A percentile compares a stretch with the other conserved stretches of the same genome.
Conservation (phyloP, 2,113 vertebrate species). For the Rhinopomastus cyanomelas region DNA sequence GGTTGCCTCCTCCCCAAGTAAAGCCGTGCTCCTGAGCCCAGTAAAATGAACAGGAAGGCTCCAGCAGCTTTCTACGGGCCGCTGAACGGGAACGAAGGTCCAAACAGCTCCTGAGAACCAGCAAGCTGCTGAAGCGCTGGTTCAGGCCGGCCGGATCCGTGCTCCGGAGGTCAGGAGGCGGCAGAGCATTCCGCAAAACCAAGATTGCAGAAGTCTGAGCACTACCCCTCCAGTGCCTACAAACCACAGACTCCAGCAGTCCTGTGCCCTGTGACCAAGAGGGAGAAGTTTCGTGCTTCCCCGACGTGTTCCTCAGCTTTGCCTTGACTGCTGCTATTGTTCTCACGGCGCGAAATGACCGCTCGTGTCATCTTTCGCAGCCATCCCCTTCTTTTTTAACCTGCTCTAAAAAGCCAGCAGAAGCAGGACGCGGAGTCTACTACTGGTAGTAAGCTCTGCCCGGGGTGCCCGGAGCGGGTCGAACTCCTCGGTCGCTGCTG, state of each 20-base stretch:
- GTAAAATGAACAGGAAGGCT: background rate
- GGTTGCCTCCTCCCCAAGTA: background rate
- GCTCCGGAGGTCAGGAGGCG: constrained; percentile 30
- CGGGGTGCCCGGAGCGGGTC: background rate
- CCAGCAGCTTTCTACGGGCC: background rate
- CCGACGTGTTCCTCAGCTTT: background rate
- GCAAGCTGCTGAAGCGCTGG: background rate
- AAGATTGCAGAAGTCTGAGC: constrained; percentile 21
- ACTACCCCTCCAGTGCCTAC: background rate
- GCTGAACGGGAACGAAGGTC: background rate
- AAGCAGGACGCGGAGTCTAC: background rate
- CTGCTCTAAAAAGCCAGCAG: background rate
- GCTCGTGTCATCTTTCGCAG: background rate
- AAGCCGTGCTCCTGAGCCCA: background rate
- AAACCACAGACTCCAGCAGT: constrained; percentile 46
- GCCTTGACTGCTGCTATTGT: constrained; percentile 9
- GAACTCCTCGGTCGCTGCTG: background rate
- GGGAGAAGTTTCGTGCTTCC: background rate
- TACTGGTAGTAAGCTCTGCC: background rate
- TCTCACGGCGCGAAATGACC: background rate
- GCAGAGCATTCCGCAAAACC: constrained; percentile 43
- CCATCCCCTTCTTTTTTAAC: constrained; percentile 30
- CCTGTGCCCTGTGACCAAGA: background rate
- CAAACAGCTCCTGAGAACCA: background rate
- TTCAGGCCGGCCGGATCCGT: background rate